A percentile compares a stretch with the other conserved stretches of the same genome.
These are phyloP conservation scores for Notodonta dromedarius DNA, from an alignment of 2,888 invertebrate genomes.

Conservation along the genomic window DNA sequence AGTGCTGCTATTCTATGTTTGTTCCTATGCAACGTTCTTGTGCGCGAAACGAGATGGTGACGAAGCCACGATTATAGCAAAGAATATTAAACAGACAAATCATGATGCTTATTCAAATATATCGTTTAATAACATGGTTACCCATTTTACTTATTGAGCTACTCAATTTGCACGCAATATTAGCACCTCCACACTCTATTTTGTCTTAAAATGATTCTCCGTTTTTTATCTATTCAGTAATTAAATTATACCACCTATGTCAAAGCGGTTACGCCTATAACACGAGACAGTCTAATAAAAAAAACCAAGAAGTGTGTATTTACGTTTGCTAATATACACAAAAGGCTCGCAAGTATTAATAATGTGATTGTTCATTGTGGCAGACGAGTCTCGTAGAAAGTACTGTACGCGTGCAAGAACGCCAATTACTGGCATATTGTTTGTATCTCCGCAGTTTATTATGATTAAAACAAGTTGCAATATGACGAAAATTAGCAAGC, in stretches of 20 bases:
- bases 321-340: slow-evolving; percentile 68
- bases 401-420: slow-evolving; percentile 68
- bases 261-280: slow-evolving; percentile 9
- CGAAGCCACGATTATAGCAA: no score
- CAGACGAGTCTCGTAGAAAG: slow-evolving; percentile 68
- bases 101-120: no score
- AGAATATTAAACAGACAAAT: no score
- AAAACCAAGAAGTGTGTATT: slow-evolving; percentile 42
- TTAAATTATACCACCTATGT: neutral
- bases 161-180: neutral
- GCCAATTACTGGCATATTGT: slow-evolving; percentile 66
- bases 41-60: neutral
- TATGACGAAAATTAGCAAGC: slow-evolving; percentile 31
- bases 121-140: neutral
- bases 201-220: neutral
- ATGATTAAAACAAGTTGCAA: slow-evolving; percentile 27
- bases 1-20: no score
- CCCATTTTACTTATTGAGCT: neutral
- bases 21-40: neutral
- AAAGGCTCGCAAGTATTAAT: slow-evolving; percentile 56
- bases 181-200: neutral
- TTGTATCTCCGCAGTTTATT: slow-evolving; percentile 41
- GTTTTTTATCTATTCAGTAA: neutral
- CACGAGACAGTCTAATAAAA: slow-evolving; percentile 11
- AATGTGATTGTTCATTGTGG: slow-evolving; percentile 71